Conservation (phyloP, 2,113 vertebrate species). For the Sinocyclocheilus grahami region DNA sequence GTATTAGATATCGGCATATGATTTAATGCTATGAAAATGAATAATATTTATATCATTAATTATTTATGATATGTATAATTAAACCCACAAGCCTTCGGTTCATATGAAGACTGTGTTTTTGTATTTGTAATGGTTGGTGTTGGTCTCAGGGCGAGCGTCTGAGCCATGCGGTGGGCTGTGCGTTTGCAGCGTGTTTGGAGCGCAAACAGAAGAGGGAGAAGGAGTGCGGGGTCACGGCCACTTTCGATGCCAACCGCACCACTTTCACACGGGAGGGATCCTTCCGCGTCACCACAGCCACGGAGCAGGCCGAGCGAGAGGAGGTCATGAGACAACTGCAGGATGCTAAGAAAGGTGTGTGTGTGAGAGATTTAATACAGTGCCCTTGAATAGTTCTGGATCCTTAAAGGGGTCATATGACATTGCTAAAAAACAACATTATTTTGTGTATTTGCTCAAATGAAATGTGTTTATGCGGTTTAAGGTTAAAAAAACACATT, state of each 20-base stretch:
- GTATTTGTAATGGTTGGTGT: neutral
- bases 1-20: too few species aligned
- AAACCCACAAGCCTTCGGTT: neutral
- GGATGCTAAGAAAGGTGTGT: conserved; percentile 88
- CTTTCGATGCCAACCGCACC: conserved; percentile 97
- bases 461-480: too few species aligned
- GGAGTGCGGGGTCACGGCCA: conserved; percentile 98
- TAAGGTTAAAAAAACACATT: too few species aligned
- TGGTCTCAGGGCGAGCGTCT: conserved; percentile 88
- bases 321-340: conserved; percentile 96
- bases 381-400: too few species aligned
- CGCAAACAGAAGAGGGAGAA: conserved; percentile 98
- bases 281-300: conserved; percentile 95
- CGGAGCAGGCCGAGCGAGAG: conserved; percentile 94
- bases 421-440: too few species aligned
- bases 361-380: conserved; percentile 8
- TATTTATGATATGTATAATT: neutral
- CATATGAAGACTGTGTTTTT: neutral
- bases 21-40: neutral
- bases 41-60: neutral
- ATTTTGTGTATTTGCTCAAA: too few species aligned
- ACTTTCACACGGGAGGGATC: conserved; percentile 98
- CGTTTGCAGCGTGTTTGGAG: conserved; percentile 96
- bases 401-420: too few species aligned
- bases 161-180: conserved; percentile 97